Evolutionary conservation across 1,140 invertebrate species (phyloP).

Genomic region (Rhyacophila brunnea): DNA sequence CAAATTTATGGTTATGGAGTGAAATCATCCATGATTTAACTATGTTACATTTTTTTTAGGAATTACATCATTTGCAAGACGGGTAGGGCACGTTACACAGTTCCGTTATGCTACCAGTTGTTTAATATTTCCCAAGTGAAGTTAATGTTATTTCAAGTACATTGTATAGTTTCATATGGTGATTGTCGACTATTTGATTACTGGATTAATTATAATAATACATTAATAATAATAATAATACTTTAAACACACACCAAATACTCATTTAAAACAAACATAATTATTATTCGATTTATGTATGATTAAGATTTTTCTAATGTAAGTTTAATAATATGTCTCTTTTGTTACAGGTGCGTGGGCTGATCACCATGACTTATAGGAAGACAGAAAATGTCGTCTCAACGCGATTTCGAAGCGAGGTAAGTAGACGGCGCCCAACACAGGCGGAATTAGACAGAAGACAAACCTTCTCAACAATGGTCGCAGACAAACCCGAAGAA

Average conservation of each 20-base stretch:
- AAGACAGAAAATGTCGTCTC: slow-evolving; percentile 48
- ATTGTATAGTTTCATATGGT: too few relatives aligned
- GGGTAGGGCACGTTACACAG: too few relatives aligned
- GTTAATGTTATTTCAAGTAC: too few relatives aligned
- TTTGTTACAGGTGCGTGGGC: slow-evolving; percentile 42
- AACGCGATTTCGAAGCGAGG: slow-evolving; percentile 41
- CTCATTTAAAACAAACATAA: too few relatives aligned
- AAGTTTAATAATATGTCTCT: background rate
- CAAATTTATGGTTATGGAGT: too few relatives aligned
- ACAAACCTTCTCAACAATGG: slow-evolving; percentile 44
- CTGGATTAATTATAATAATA: background rate
- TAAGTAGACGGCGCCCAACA: slow-evolving; percentile 38
- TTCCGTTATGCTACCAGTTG: too few relatives aligned
- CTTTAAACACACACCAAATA: background rate
- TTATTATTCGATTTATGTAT: too few relatives aligned
- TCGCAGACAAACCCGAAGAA: slow-evolving; percentile 37
- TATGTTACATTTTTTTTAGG: too few relatives aligned
- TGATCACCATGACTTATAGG: slow-evolving; percentile 47
- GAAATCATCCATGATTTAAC: too few relatives aligned
- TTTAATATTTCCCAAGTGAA: too few relatives aligned
- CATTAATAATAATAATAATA: background rate
- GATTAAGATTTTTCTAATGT: background rate
- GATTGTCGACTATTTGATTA: background rate
- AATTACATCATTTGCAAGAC: too few relatives aligned
- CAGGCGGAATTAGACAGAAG: slow-evolving; percentile 39